phyloP scores from a whole-genome alignment of 1,140 invertebrate genomes.

The Phymastichus coffea region DNA sequence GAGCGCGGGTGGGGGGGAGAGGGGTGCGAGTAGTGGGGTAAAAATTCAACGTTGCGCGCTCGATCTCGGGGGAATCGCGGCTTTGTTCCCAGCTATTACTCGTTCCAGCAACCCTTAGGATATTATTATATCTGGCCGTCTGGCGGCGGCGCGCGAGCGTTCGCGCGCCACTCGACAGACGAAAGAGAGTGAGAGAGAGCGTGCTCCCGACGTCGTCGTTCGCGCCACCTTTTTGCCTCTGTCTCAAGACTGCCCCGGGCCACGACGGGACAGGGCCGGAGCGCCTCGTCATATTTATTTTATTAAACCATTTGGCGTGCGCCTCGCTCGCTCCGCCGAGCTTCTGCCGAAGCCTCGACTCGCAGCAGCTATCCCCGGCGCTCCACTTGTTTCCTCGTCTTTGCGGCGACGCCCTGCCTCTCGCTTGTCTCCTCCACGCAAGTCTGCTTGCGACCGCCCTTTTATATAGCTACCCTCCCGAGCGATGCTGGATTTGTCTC shows the following conservation, averaged over 20 bases:
- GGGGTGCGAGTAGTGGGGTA: slow-evolving; percentile 21
- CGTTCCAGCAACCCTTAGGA: slow-evolving; percentile 53
- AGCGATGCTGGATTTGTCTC: no score
- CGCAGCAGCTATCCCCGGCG: not conserved
- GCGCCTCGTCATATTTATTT: slow-evolving; percentile 57
- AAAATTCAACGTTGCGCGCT: slow-evolving; percentile 34
- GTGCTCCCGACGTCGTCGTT: slow-evolving; percentile 11
- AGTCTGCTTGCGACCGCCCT: no score
- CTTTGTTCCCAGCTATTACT: slow-evolving; percentile 59
- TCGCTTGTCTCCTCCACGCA: no score
- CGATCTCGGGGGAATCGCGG: slow-evolving; percentile 51
- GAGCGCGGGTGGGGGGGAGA: slow-evolving; percentile 3
- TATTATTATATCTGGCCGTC: slow-evolving; percentile 57
- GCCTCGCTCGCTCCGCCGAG: slow-evolving; percentile 32
- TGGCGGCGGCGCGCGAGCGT: slow-evolving; percentile 32
- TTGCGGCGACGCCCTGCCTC: no score
- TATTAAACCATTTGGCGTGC: slow-evolving; percentile 54
- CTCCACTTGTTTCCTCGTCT: no score
- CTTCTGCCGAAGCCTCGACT: no score
- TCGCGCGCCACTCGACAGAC: slow-evolving; percentile 18
- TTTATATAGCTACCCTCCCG: no score
- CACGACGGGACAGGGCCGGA: slow-evolving; percentile 33
- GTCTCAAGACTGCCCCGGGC: slow-evolving; percentile 11
- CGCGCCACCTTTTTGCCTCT: not conserved
- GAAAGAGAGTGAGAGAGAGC: no score